Evolutionary conservation across 2,797 vertebrate species (phyloP), one percentile per base, ranked within the genome.

Genomic region (Molossus alvarezi): DNA sequence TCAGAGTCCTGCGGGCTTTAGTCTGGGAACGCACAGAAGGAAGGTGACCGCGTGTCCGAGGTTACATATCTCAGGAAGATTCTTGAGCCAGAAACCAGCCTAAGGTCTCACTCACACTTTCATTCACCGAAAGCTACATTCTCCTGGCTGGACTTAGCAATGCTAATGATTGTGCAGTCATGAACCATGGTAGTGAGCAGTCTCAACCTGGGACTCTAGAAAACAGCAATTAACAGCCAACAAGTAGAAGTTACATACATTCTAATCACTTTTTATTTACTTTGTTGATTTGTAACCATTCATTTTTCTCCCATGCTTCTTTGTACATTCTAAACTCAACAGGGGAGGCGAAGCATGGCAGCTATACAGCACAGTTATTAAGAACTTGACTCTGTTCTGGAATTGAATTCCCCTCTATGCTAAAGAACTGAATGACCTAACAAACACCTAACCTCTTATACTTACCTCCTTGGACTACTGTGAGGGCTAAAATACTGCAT

Each of bases 201-300:
- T 76, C 55, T 76, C 77, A 83, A 76, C 0, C 12, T 25, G 69
- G 3, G 25, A 83, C 33, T 80, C 82, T 27, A 60, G 48, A 53
- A 93, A 92, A 89, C 9, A 91, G 20, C 71, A 73, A 88, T 86
- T 88, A 92, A 88, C 5, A 80, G 20, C 33, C 13, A 81, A 20
- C 79, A 91, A 83, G 15, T 64, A 76, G 37, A 93, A 82, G 3
- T 23, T 53, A 82, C 15, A 64, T 29, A 76, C 25, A 53, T 57
- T 91, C 10, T 84, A 95, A 85, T 91, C 10, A 75, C 29, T 71
- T 75, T 94, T 64, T 85, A 17, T 51, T 86, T 64, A 55, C 64
- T 80, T 60, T 12, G 10, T 33, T 95, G 62, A 51, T 80, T 92
- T 88, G 45, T 60, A 83, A 69, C 51, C 69, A 62, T 64, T 85